phyloP scores from a whole-genome alignment of 1,140 invertebrate species.

The Globodera rostochiensis region DNA sequence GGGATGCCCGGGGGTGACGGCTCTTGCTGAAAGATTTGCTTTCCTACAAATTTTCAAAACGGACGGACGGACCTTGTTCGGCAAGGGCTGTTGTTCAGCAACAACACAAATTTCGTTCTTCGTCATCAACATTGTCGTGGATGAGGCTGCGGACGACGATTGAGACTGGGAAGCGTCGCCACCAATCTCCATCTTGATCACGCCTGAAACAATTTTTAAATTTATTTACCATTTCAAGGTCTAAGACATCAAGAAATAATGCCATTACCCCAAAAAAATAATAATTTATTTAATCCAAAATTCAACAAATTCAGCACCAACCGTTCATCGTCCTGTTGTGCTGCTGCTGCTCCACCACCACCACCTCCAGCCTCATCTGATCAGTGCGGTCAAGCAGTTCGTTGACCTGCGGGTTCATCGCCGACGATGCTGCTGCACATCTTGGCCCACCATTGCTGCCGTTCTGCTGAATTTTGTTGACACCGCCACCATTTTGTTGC shows the following conservation, averaged over 20 bases:
- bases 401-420: slow-evolving; percentile 47
- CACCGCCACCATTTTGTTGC: background rate
- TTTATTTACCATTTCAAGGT: too few relatives aligned
- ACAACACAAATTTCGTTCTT: slow-evolving; percentile 35
- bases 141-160: slow-evolving; percentile 11
- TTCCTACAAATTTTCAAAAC: too few relatives aligned
- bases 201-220: background rate
- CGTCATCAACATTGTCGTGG: slow-evolving; percentile 31
- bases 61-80: slow-evolving; percentile 3
- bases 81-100: slow-evolving; percentile 15
- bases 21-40: slow-evolving; percentile 41
- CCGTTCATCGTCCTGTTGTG: slow-evolving; percentile 20
- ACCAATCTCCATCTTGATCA: slow-evolving; percentile 11
- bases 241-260: background rate
- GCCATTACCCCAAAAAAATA: background rate
- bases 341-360: background rate
- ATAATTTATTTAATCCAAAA: background rate
- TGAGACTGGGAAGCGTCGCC: background rate
- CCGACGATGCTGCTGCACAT: too few relatives aligned
- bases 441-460: background rate
- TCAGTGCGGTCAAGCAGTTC: slow-evolving; percentile 58
- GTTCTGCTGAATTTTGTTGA: background rate
- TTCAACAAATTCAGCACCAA: slow-evolving; percentile 3
- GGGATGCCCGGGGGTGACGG: slow-evolving; percentile 21
- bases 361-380: slow-evolving; percentile 32